A percentile compares a stretch with the other conserved stretches of the same genome.
Conservation (phyloP, 2,797 vertebrate genomes). For the Benthosema pterotum region DNA sequence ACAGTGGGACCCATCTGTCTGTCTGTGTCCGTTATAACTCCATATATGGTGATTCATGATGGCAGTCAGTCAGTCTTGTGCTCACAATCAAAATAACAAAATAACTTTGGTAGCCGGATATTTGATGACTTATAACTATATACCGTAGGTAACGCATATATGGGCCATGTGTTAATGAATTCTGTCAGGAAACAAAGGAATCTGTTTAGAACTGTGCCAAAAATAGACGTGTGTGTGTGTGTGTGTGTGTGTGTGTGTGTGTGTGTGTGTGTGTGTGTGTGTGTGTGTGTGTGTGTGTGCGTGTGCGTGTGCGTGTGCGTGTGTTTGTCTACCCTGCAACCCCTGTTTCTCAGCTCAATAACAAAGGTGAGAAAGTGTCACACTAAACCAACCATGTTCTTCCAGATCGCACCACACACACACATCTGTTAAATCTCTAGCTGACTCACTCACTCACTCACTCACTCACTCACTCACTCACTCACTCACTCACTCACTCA, state of each 20-base stretch:
- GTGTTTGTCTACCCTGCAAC: slow-evolving; percentile 25
- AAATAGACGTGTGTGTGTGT: slow-evolving; percentile 35
- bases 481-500: slow-evolving; percentile 9
- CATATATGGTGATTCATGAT: too few species aligned
- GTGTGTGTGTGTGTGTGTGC: too few species aligned
- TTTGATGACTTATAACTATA: background rate
- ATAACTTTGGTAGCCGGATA: background rate
- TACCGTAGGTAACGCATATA: background rate
- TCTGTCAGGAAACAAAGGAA: slow-evolving; percentile 26
- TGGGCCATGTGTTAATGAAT: slow-evolving; percentile 1
- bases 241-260: too few species aligned
- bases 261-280: too few species aligned
- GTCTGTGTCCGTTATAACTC: too few species aligned
- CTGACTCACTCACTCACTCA: background rate
- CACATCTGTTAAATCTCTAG: background rate
- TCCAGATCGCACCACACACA: slow-evolving; percentile 27
- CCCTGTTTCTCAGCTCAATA: slow-evolving; percentile 40
- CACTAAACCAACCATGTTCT: slow-evolving; percentile 32
- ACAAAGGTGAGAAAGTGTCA: slow-evolving; percentile 45
- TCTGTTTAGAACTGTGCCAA: slow-evolving; percentile 28
- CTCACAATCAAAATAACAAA: too few species aligned
- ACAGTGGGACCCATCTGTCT: too few species aligned
- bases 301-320: too few species aligned
- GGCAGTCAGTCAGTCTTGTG: too few species aligned
- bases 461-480: too few species aligned